Evolutionary conservation across 2,797 vertebrate genomes (phyloP), one percentile per base, ranked within the genome.

Genomic region (Moxostoma hubbsi): DNA sequence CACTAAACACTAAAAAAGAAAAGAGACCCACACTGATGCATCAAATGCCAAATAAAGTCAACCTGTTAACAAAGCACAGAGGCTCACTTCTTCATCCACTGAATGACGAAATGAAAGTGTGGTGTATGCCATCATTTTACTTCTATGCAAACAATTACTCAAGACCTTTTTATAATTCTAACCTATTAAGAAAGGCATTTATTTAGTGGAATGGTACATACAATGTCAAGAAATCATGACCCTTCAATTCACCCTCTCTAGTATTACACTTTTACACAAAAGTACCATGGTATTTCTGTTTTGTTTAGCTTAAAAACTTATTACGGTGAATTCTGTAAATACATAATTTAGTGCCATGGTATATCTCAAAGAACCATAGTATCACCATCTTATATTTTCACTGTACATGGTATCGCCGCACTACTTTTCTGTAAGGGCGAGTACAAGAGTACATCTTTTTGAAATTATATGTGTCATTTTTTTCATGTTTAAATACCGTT

Each of bases 61-160:
- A n/a, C 12, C 58, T 70, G 71, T 57, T 63, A 57, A 73, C 59
- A 58, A 51, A 15, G 10, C 46, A 24, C 10, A 58, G 15, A 82
- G 13, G 10, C 11, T 75, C 58, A 49, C 58, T 79, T 82, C 66
- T 79, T 76, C 49, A 79, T 12, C 15, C 13, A n/a, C 16, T 6
- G 9, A 71, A 63, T 61, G 1, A 49, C 6, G 54, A 83, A 77
- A 77, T 63, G 57, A 73, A 80, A 73, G 59, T 71, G 24, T 9
- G 36, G 62, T 24, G 45, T 12, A 11, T n/a, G 57, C 6, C 24
- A 57, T 66, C 7, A 36, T 67, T 58, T 65, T 47, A 63, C 47
- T 73, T 62, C 8, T 62, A 6, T 43, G 16, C 0, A 11, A 61
- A 73, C 13, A 50, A 59, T n/a, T 9, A 18, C 47, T 36, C 15